These are phyloP conservation scores for Pseudorasbora parva DNA, from an alignment of 2,113 vertebrate species.

Conservation along the genomic window DNA sequence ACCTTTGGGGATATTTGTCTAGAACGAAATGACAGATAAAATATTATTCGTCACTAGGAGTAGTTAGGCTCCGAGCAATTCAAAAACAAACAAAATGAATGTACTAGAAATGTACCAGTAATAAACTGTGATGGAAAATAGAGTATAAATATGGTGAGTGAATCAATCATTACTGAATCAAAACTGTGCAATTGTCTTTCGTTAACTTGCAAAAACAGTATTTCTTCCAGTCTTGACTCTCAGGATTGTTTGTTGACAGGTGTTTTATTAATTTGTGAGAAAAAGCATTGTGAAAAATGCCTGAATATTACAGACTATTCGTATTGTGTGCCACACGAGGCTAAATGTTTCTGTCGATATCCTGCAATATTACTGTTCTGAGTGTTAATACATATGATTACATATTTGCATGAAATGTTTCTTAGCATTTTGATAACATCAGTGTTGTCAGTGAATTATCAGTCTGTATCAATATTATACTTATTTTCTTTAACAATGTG, in stretches of 20 bases:
- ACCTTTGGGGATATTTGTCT: not conserved
- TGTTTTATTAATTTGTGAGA: slow-evolving; percentile 22
- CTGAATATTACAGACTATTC: slow-evolving; percentile 9
- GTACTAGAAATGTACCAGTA: not conserved
- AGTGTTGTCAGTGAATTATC: slow-evolving; percentile 20
- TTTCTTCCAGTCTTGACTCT: slow-evolving; percentile 37
- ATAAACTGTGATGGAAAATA: not conserved
- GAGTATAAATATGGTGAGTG: slow-evolving; percentile 16
- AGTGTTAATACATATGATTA: slow-evolving; percentile 10
- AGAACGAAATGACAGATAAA: not conserved
- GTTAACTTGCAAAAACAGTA: slow-evolving; percentile 32
- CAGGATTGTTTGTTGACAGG: slow-evolving; percentile 32
- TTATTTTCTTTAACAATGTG: not conserved
- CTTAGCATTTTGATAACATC: slow-evolving; percentile 20
- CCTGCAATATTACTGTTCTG: slow-evolving; percentile 28
- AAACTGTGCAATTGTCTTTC: slow-evolving; percentile 1
- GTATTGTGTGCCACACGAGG: slow-evolving; percentile 23
- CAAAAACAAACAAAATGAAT: slow-evolving; percentile 26
- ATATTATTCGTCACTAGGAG: not conserved
- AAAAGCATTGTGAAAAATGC: slow-evolving; percentile 6
- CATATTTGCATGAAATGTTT: slow-evolving; percentile 42
- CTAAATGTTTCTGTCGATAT: slow-evolving; percentile 36
- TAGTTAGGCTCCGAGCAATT: not conserved
- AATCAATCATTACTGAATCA: not conserved
- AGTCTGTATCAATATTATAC: not conserved